These are phyloP conservation scores for Brachyopa scutellaris DNA, from an alignment of 2,888 invertebrate species.

Conservation along the genomic window DNA sequence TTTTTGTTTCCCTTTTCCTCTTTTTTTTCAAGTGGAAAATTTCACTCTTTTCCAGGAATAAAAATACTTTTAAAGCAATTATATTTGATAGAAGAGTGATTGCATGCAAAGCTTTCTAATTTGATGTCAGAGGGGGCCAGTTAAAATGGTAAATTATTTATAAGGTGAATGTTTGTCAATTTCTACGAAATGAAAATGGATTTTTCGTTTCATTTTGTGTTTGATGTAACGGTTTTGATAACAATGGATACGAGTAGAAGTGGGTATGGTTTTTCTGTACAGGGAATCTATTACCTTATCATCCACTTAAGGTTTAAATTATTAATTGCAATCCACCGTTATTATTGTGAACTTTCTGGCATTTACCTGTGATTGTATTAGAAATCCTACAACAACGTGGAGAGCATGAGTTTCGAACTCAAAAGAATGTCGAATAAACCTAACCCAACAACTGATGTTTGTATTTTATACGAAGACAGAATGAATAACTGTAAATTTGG, in stretches of 20 bases:
- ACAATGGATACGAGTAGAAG: not conserved
- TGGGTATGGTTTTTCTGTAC: too few species aligned
- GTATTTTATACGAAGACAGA: too few species aligned
- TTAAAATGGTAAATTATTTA: constrained; percentile 36
- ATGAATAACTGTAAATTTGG: too few species aligned
- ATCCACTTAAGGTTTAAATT: not conserved
- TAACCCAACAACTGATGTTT: too few species aligned
- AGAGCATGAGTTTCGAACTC: too few species aligned
- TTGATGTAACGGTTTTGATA: not conserved
- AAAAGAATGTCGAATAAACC: too few species aligned
- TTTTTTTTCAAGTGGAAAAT: not conserved
- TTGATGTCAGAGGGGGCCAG: not conserved
- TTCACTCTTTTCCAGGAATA: not conserved
- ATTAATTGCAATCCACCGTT: too few species aligned
- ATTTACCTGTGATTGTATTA: too few species aligned
- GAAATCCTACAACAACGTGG: too few species aligned
- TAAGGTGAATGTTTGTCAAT: constrained; percentile 1
- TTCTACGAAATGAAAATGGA: not conserved
- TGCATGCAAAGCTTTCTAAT: constrained; percentile 1
- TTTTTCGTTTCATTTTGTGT: not conserved
- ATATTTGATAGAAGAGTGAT: constrained; percentile 6
- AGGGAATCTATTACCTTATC: too few species aligned
- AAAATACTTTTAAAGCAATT: not conserved
- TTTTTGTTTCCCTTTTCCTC: too few species aligned
- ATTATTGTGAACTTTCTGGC: too few species aligned